Evolutionary conservation across 2,113 vertebrate species (phyloP), one percentile per base, ranked within the genome.

Genomic region (Mus pahari): DNA sequence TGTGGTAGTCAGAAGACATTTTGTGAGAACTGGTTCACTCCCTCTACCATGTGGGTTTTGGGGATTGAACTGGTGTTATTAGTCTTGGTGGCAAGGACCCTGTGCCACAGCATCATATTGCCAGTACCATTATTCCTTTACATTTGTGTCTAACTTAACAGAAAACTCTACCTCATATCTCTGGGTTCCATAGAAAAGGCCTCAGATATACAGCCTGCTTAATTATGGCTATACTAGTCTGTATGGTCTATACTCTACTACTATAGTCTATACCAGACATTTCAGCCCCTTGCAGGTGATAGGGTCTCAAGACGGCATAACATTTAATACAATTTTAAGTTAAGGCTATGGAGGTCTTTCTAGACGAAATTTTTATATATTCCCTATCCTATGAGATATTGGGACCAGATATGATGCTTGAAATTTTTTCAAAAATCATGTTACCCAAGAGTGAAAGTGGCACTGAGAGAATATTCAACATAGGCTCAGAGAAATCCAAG

Each of bases 261-360:
- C 31, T 36, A 36, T 68, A 36, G 17, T 42, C n/a, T 68, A 12
- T 3, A 9, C 14, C 16, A 36, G 3, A 64, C 1, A 4, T 10
- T 9, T 6, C 0, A 45, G 11, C 17, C 2, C 22, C 8, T 24
- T 60, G n/a, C 2, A 11, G 53, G 1, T 26, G 8, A 28, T 4
- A 42, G 62, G 62, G 7, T 13, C 62, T 68, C 48, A 12, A 22
- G 53, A 39, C 0, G 10, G 13, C 6, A 4, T 33, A 36, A 4
- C 9, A 55, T 14, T 36, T 31, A 64, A 10, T 53, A 68, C 19
- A 48, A 55, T 87, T 88, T 77, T 45, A 93, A 90, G 5, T 22
- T 4, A 66, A 70, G 22, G 0, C 39, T 75, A 11, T 55, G 10
- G 12, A 79, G 1, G 0, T 6, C 39, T 53, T 62, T 28, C 70